phyloP scores from a whole-genome alignment of 2,113 vertebrate genomes.

The Chauna torquata region DNA sequence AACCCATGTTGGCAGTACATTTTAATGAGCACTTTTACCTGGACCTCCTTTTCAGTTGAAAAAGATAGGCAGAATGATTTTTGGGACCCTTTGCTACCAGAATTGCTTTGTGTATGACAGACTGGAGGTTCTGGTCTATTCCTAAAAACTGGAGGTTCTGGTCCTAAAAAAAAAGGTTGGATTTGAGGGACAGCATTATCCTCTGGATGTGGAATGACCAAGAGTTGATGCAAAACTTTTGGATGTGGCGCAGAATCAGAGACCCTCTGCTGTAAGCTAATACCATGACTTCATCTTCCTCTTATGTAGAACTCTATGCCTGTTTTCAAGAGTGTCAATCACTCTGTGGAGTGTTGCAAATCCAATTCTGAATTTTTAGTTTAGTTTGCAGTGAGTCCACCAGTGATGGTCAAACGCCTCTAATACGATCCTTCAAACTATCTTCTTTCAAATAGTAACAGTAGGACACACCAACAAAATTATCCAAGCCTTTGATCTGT shows the following conservation, averaged over 20 bases:
- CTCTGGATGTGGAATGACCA: neutral
- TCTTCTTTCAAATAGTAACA: neutral
- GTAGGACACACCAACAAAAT: neutral
- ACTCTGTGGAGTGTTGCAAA: neutral
- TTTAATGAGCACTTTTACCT: neutral
- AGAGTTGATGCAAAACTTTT: neutral
- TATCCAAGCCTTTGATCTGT: neutral
- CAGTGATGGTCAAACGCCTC: neutral
- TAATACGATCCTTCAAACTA: neutral
- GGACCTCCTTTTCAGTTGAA: neutral
- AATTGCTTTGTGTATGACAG: neutral
- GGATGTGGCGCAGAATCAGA: neutral
- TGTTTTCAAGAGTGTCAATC: neutral
- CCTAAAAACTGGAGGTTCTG: neutral
- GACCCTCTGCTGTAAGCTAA: neutral
- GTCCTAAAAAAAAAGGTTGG: neutral
- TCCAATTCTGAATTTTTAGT: neutral
- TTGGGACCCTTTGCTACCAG: neutral
- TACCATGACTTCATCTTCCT: neutral
- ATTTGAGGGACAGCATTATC: neutral
- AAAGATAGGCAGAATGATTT: neutral
- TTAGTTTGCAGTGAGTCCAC: neutral
- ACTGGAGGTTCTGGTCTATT: neutral
- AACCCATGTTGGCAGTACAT: neutral
- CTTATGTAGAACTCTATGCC: neutral